Conservation (phyloP, 2,888 invertebrate genomes). For the Artemia sinica region DNA sequence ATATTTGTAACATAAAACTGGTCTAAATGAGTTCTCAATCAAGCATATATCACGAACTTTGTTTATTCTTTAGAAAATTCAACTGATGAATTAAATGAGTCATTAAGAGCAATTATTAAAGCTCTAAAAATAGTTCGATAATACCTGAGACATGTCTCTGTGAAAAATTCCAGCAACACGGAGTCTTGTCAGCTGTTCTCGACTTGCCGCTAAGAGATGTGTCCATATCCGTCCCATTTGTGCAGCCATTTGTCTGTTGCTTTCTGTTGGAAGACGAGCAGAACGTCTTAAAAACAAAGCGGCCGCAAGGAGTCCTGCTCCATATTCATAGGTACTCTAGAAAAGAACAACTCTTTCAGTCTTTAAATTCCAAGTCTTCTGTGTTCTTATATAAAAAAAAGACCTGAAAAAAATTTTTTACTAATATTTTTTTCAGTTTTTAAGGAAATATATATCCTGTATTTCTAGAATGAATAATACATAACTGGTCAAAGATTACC, state of each 20-base stretch:
- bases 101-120: neutral
- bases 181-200: slow-evolving; percentile 55
- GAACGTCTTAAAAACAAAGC: slow-evolving; percentile 52
- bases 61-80: no score
- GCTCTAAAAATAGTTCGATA: neutral
- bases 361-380: no score
- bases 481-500: no score
- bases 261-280: slow-evolving; percentile 44
- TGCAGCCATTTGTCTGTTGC: slow-evolving; percentile 40
- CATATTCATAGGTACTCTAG: slow-evolving; percentile 63
- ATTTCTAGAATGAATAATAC: no score
- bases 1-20: no score
- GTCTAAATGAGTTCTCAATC: no score
- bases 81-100: no score
- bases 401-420: no score
- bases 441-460: no score
- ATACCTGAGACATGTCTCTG: slow-evolving; percentile 40
- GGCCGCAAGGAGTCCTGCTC: slow-evolving; percentile 55
- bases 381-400: no score
- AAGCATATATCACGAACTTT: no score
- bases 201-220: slow-evolving; percentile 46
- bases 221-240: slow-evolving; percentile 49
- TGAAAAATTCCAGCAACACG: slow-evolving; percentile 58
- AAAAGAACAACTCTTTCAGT: slow-evolving; percentile 24
- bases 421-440: no score